phyloP scores from a whole-genome alignment of 2,888 invertebrate species.

The Electrophaes corylata region DNA sequence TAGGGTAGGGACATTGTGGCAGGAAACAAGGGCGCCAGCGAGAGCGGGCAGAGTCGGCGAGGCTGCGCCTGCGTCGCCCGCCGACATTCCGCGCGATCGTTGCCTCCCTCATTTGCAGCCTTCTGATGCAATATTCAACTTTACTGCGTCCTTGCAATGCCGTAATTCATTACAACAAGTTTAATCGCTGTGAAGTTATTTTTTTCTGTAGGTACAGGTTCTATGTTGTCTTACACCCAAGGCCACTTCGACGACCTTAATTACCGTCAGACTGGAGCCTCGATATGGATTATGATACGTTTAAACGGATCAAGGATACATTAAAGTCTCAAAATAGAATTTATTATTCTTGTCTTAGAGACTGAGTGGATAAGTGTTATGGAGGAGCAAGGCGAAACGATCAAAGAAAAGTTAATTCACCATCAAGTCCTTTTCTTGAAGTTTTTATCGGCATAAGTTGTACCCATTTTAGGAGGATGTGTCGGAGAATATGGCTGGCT shows the following conservation, averaged over 20 bases:
- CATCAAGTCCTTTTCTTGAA: constrained; percentile 18
- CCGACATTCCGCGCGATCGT: constrained; percentile 79
- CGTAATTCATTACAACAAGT: constrained; percentile 82
- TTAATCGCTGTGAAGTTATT: constrained; percentile 73
- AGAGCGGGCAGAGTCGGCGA: constrained; percentile 34
- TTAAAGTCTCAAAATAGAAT: constrained; percentile 35
- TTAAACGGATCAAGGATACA: constrained; percentile 47
- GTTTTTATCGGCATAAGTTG: constrained; percentile 21
- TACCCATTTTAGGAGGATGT: constrained; percentile 24
- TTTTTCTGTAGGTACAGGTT: constrained; percentile 59
- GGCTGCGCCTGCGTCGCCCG: constrained; percentile 47
- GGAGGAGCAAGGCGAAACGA: constrained; percentile 16
- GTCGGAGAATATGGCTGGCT: constrained; percentile 20
- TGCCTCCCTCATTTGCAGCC: constrained; percentile 74
- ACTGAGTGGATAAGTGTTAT: constrained; percentile 17
- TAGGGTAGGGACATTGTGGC: constrained; percentile 4
- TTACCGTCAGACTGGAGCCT: constrained; percentile 61
- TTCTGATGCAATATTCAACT: constrained; percentile 84
- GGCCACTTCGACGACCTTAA: constrained; percentile 74
- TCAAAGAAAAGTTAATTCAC: constrained; percentile 20
- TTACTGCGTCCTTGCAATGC: constrained; percentile 84
- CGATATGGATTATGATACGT: constrained; percentile 55
- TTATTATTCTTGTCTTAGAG: constrained; percentile 27
- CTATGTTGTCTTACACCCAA: constrained; percentile 65
- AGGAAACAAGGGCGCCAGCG: constrained; percentile 11